Conservation (phyloP, 2,797 vertebrate species). For the Dendrocincla tyrannina region DNA sequence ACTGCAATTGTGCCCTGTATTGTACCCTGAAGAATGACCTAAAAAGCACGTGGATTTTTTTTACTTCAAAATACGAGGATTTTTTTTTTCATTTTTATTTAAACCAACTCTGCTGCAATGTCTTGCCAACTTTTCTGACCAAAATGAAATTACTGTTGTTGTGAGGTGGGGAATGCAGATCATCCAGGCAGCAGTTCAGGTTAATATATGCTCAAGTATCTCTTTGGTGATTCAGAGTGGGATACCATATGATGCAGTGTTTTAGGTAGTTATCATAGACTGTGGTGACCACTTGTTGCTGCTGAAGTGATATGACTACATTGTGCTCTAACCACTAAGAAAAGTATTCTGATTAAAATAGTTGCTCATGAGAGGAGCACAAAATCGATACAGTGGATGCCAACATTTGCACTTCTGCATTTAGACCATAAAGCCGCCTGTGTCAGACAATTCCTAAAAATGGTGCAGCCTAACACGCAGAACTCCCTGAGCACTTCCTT, state of each 20-base stretch:
- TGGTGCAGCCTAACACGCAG: fast-evolving
- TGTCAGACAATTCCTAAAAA: not conserved
- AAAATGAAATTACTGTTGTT: not conserved
- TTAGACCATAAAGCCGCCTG: not conserved
- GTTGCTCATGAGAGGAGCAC: not conserved
- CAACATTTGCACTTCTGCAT: not conserved
- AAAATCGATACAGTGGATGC: not conserved
- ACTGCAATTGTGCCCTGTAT: not conserved
- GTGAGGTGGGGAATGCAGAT: not conserved
- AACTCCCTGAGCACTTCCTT: not conserved
- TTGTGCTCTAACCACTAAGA: not conserved
- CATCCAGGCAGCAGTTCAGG: not conserved
- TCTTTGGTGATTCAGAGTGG: not conserved
- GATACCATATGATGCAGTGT: not conserved
- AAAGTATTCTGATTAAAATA: not conserved
- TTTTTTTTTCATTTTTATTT: not conserved
- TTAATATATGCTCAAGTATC: not conserved
- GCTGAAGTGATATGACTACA: not conserved
- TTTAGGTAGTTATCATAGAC: not conserved
- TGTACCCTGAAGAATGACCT: not conserved
- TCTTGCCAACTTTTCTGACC: not conserved
- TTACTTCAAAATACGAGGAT: not conserved
- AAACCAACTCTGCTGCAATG: not conserved
- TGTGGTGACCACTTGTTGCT: not conserved
- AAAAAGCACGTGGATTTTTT: not conserved